These are phyloP conservation scores for Rhagophthalmus giganteus DNA, from an alignment of 2,888 invertebrate genomes.

Conservation along the genomic window DNA sequence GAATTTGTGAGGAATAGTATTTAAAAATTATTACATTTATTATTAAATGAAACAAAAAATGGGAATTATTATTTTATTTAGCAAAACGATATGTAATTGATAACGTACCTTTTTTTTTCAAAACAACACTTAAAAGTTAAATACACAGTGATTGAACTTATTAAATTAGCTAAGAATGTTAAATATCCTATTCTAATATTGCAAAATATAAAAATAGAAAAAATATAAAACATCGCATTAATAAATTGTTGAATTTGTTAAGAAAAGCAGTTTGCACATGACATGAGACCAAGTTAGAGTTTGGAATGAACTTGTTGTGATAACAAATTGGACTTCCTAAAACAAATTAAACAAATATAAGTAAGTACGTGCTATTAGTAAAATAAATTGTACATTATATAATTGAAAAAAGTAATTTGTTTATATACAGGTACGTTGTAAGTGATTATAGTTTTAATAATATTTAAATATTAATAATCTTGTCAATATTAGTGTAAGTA, in stretches of 20 bases:
- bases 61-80: background rate
- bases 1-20: no score
- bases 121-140: constrained; percentile 5
- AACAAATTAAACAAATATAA: constrained; percentile 21
- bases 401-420: no score
- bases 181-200: no score
- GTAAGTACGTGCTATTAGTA: constrained; percentile 4
- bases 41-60: constrained; percentile 11
- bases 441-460: no score
- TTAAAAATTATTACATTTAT: no score
- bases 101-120: background rate
- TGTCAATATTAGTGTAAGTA: no score
- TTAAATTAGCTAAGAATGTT: no score
- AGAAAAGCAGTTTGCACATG: background rate
- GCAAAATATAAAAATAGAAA: no score
- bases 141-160: no score
- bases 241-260: background rate
- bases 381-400: no score
- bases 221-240: background rate
- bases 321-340: constrained; percentile 16
- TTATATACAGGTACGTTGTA: no score
- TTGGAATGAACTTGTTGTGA: constrained; percentile 19
- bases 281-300: constrained; percentile 20
- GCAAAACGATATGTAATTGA: background rate
- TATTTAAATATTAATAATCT: no score